These are phyloP conservation scores for Falco berigora DNA, from an alignment of 2,797 vertebrate genomes.

Conservation along the genomic window DNA sequence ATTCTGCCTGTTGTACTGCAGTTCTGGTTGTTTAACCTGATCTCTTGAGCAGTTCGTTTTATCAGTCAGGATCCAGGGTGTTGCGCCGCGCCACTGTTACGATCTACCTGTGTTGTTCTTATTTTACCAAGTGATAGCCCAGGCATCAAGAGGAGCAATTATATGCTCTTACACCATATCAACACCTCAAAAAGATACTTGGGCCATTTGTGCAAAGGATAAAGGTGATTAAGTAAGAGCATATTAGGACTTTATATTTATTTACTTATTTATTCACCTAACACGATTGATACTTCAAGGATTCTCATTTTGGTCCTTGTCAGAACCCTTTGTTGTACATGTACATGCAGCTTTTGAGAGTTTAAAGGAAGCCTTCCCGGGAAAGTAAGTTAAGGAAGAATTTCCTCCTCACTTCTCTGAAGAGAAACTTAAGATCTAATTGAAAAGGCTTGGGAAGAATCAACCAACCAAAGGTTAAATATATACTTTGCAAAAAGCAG, in stretches of 20 bases:
- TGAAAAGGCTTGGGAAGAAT: neutral
- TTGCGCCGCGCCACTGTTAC: neutral
- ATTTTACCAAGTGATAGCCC: neutral
- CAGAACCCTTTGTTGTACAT: rapidly evolving
- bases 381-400: neutral
- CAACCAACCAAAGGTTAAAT: neutral
- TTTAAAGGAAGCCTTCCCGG: neutral
- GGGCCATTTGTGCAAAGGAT: neutral
- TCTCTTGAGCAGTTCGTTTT: rapidly evolving
- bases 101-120: too few species aligned
- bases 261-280: neutral
- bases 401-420: neutral
- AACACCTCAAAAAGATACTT: neutral
- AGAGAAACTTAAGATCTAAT: neutral
- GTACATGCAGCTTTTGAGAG: neutral
- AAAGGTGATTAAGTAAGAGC: neutral
- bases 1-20: neutral
- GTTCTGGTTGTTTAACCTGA: neutral
- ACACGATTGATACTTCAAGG: rapidly evolving
- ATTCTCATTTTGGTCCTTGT: neutral
- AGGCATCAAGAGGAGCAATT: neutral
- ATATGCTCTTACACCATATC: neutral
- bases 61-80: too few species aligned
- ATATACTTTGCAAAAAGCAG: neutral
- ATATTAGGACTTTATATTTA: neutral